A percentile compares a stretch with the other conserved stretches of the same genome.
phyloP scores from a whole-genome alignment of 2,888 invertebrate genomes.

The Caenorhabditis virilis region DNA sequence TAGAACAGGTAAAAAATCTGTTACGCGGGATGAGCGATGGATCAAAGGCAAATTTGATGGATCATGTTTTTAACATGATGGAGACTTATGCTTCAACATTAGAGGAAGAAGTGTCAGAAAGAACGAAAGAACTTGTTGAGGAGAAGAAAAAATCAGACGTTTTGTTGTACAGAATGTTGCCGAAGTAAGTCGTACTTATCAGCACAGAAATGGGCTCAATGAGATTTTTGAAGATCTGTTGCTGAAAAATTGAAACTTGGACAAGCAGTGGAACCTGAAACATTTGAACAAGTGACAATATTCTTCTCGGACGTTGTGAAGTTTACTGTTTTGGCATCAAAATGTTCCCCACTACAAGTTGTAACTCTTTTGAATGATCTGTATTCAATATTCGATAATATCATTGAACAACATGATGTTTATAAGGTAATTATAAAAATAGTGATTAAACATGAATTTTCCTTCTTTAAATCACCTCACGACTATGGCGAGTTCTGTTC shows the following conservation, averaged over 20 bases:
- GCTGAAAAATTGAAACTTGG: slow-evolving; percentile 64
- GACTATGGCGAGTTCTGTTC: too few relatives aligned
- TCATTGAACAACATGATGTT: slow-evolving; percentile 63
- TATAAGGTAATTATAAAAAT: slow-evolving; percentile 68
- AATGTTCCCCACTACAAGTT: slow-evolving; percentile 61
- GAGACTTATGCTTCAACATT: slow-evolving; percentile 57
- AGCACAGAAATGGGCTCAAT: too few relatives aligned
- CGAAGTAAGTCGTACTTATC: slow-evolving; percentile 36
- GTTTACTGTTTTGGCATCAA: slow-evolving; percentile 58
- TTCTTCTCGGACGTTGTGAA: slow-evolving; percentile 63
- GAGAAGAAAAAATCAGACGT: slow-evolving; percentile 62
- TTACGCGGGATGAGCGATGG: slow-evolving; percentile 52
- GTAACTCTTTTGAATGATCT: slow-evolving; percentile 64
- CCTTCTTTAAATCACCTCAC: too few relatives aligned
- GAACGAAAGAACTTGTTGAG: slow-evolving; percentile 59
- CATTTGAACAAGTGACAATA: slow-evolving; percentile 57
- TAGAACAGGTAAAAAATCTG: slow-evolving; percentile 22
- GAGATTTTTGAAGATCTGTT: too few relatives aligned
- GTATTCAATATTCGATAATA: slow-evolving; percentile 63
- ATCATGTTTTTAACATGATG: slow-evolving; percentile 64
- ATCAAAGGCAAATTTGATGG: slow-evolving; percentile 57
- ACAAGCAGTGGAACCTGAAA: slow-evolving; percentile 57
- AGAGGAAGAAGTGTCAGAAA: slow-evolving; percentile 55
- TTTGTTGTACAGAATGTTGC: slow-evolving; percentile 59
- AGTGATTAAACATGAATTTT: slow-evolving; percentile 17